Evolutionary conservation across 2,888 invertebrate species (phyloP).

Genomic region (Lasioglossum morio): DNA sequence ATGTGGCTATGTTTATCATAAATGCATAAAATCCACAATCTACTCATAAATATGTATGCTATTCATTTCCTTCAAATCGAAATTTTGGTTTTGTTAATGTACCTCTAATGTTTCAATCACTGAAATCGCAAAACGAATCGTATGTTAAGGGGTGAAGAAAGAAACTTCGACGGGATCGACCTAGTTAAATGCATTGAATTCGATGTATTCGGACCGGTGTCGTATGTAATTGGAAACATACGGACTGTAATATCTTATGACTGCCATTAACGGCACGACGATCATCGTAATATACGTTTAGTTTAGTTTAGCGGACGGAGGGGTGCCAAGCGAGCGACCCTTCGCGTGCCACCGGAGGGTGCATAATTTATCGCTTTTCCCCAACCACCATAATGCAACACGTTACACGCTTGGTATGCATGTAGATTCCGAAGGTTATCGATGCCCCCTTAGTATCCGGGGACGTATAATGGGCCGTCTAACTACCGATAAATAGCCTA

Average conservation of each 20-base stretch:
- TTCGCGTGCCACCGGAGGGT: conserved; percentile 75
- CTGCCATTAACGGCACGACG: conserved; percentile 81
- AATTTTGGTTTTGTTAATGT: no score
- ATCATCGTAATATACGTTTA: conserved; percentile 83
- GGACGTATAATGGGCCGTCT: conserved; percentile 55
- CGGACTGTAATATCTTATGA: conserved; percentile 82
- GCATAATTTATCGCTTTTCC: conserved; percentile 83
- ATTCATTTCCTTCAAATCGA: no score
- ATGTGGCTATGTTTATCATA: no score
- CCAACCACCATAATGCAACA: conserved; percentile 73
- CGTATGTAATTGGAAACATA: conserved; percentile 79
- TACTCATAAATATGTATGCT: no score
- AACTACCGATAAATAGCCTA: conserved; percentile 72
- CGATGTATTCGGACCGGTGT: not conserved
- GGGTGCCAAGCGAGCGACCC: conserved; percentile 65
- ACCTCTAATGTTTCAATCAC: no score
- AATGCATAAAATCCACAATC: no score
- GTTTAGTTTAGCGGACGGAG: conserved; percentile 78
- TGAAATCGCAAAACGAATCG: no score
- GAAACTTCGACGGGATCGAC: not conserved
- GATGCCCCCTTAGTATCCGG: conserved; percentile 70
- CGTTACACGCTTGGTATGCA: conserved; percentile 75
- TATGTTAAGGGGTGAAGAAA: no score
- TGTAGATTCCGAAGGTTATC: conserved; percentile 76
- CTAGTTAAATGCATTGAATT: not conserved